Base-by-base conservation (phyloP, 2,113 vertebrate species). In the Gavialis gangeticus region DNA sequence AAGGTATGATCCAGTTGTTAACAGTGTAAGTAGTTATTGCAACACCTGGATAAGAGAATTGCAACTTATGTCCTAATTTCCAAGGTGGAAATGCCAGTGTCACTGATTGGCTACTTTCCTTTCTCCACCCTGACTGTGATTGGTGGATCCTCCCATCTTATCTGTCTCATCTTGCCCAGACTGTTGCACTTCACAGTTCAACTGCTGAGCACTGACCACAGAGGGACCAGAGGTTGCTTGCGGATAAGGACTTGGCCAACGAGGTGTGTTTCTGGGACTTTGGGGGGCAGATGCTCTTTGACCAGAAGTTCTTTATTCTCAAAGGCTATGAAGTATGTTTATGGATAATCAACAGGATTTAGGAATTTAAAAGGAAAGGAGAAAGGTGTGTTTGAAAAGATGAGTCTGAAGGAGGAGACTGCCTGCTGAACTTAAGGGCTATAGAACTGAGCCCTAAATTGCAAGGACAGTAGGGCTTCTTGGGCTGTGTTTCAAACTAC, bases 251-350 rank as follows among this genome's bases (percentile, higher is more conserved):
- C 92, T 92, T 0, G 55, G 71, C 73, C 12, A 59, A 83, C 75
- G 96, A 97, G 97, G 97, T 97, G 95, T 66, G 96, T 96, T 93
- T 77, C 3, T 86, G 89, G 94, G 95, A 94, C 89, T 85, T 89
- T 79, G 87, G 92, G 79, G 77, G 67, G 78, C 78, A 87, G 82
- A 83, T 24, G 27, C 55, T 28, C 8, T 0, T 24, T 90, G 7
- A 4, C 84, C 22, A 46, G 34, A 2, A 25, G 55, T 4, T 57
- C 2, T 12, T 84, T 56, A 1, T 27, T 79, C 75, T 88, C 58
- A 22, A 12, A 71, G 82, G 34, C 25, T 83, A 1, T 67, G 76
- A 64, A 17, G 9, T 63, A 24, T 59, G 30, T n/a, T n/a, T 76
- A 19, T 81, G 71, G 58, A 12, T 95, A 69, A 16, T 34, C 66